Conservation (phyloP, 2,888 invertebrate genomes). For the Elmis aenea region DNA sequence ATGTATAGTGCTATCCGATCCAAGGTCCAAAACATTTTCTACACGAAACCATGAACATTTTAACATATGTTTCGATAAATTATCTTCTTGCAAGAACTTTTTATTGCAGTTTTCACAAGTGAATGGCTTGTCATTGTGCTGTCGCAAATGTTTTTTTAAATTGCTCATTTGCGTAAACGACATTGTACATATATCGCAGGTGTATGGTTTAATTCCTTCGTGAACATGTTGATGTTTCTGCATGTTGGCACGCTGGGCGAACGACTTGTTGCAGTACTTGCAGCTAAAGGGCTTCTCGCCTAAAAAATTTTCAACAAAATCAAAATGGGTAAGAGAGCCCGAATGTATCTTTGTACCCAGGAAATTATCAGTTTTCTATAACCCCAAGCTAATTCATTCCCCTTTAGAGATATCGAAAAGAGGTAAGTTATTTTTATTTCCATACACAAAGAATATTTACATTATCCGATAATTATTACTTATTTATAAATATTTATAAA, state of each 20-base stretch:
- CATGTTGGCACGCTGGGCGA: conserved; percentile 5
- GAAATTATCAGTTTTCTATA: too few species aligned
- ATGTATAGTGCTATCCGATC: too few species aligned
- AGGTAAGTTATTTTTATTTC: too few species aligned
- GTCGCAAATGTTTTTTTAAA: conserved; percentile 21
- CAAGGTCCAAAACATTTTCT: too few species aligned
- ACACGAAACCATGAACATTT: background rate
- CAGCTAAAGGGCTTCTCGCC: conserved; percentile 10
- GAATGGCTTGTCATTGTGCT: conserved; percentile 9
- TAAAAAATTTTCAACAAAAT: conserved; percentile 14
- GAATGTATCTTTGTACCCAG: too few species aligned
- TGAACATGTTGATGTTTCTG: conserved; percentile 4
- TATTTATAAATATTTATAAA: too few species aligned
- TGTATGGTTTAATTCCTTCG: conserved; percentile 16
- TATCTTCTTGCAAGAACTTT: background rate
- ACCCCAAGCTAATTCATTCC: too few species aligned
- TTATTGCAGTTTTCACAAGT: conserved; percentile 2
- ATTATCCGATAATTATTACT: too few species aligned
- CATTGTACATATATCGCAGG: conserved; percentile 8
- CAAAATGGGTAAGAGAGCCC: background rate
- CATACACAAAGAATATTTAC: too few species aligned
- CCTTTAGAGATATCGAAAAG: too few species aligned
- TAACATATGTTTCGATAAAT: background rate
- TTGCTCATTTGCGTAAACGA: conserved; percentile 24
- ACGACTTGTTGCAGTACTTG: conserved; percentile 2